Evolutionary conservation across 2,888 invertebrate species (phyloP).

Genomic region (Slavum lentiscoides): DNA sequence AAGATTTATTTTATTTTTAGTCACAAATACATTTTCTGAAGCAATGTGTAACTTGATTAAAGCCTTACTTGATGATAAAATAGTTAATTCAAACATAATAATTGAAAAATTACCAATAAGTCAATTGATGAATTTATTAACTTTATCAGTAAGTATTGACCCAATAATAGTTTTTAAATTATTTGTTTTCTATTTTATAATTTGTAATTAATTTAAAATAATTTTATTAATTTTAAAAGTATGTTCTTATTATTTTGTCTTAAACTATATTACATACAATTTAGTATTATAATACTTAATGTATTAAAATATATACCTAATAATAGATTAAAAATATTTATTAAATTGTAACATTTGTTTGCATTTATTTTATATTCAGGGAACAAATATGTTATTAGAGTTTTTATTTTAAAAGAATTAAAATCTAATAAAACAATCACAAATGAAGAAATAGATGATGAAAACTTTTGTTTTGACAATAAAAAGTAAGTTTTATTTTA

Average conservation of each 20-base stretch:
- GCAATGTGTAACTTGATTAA: conserved; percentile 38
- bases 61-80: conserved; percentile 30
- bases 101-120: conserved; percentile 35
- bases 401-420: conserved; percentile 42
- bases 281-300: too few species aligned
- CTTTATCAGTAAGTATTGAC: conserved; percentile 33
- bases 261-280: too few species aligned
- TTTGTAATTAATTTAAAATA: not conserved
- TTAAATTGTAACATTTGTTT: not conserved
- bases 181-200: not conserved
- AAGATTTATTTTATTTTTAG: conserved; percentile 9
- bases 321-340: not conserved
- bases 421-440: not conserved
- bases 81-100: conserved; percentile 16
- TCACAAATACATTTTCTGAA: conserved; percentile 20
- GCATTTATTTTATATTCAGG: conserved; percentile 19
- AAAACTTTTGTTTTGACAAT: conserved; percentile 13
- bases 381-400: conserved; percentile 27
- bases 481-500: conserved; percentile 18
- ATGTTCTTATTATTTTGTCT: too few species aligned
- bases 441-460: conserved; percentile 4
- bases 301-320: too few species aligned
- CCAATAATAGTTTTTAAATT: not conserved
- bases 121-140: conserved; percentile 17
- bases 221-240: too few species aligned